These are phyloP conservation scores for Drosophila planitibia DNA, from an alignment of 2,888 invertebrate species.

Conservation along the genomic window DNA sequence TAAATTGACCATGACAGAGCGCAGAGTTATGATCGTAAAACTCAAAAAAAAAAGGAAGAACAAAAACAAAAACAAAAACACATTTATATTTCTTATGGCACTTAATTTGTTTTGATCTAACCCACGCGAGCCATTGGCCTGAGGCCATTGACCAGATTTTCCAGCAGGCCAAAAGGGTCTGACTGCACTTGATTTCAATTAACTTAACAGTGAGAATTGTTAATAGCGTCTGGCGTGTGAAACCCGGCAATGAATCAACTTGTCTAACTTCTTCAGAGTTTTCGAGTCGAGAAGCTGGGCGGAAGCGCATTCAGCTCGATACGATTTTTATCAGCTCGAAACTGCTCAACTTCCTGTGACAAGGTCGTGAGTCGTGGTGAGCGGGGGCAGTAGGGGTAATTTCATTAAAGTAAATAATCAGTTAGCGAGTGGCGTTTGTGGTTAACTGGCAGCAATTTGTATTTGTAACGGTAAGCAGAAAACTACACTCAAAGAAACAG, in stretches of 20 bases:
- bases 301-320: conserved; percentile 58
- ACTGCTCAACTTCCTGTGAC: conserved; percentile 73
- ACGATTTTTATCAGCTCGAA: conserved; percentile 73
- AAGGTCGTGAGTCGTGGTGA: conserved; percentile 53
- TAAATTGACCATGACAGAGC: conserved; percentile 73
- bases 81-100: conserved; percentile 70
- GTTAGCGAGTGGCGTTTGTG: conserved; percentile 51
- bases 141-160: conserved; percentile 73
- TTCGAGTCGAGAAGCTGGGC: conserved; percentile 23
- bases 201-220: conserved; percentile 37
- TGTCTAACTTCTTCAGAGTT: neutral
- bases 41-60: conserved; percentile 4
- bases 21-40: conserved; percentile 35
- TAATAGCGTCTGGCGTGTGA: conserved; percentile 48
- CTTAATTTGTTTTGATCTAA: conserved; percentile 76
- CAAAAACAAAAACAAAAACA: conserved; percentile 20
- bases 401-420: conserved; percentile 76
- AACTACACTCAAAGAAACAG: neutral
- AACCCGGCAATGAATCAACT: conserved; percentile 20
- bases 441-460: conserved; percentile 66
- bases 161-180: conserved; percentile 48
- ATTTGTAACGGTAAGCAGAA: conserved; percentile 64
- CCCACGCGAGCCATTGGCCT: conserved; percentile 65
- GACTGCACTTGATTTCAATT: conserved; percentile 72
- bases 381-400: conserved; percentile 49